Base-by-base conservation (phyloP, 2,797 vertebrate species). In the Peromyscus eremicus region DNA sequence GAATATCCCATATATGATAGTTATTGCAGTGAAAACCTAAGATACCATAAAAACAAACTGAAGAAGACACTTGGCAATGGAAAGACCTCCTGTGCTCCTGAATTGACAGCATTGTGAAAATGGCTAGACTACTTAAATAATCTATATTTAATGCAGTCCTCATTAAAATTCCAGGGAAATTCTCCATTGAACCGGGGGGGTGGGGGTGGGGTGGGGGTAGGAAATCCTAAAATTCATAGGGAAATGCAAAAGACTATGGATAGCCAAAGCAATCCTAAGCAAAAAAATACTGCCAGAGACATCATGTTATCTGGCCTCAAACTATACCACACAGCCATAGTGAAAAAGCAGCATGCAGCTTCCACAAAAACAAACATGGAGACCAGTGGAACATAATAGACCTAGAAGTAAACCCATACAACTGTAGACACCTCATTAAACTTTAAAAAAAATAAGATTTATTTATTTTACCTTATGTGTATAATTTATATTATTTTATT, bases 181-280 rank as follows among this genome's bases (percentile, higher is more conserved):
- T 34, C 29, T 79, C 49, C 16, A 79, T 52, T 46, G 83, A 85
- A n/a, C 21, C 10, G 11, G 43, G 12, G 0, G 49, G 49, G 8
- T 10, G 2, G 1, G 37, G 25, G 14, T 8, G 13, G 12, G 23
- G 9, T 11, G 3, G 2, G 37, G 25, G 14, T 16, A 14, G 13
- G 23, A 19, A n/a, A 82, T 70, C 12, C 64, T 52, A 70, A 79
- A 85, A 52, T 68, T 85, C 32, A n/a, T n/a, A 85, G 62, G 62
- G 43, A 49, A 46, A n/a, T 85, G 37, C 81, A 68, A 23, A 68
- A n/a, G 62, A 49, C 32, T 19, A 13, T 68, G 21, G 40, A 34
- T 85, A 52, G 32, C 32, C 43, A 85, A 52, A 68, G 32, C 32
- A 49, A 9, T n/a, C 46, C 32, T 86, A 70, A 85, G 40, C 21